A percentile compares a stretch with the other conserved stretches of the same genome.
These are phyloP conservation scores for Ectropis crepuscularia DNA, from an alignment of 2,888 invertebrate species.

Conservation along the genomic window DNA sequence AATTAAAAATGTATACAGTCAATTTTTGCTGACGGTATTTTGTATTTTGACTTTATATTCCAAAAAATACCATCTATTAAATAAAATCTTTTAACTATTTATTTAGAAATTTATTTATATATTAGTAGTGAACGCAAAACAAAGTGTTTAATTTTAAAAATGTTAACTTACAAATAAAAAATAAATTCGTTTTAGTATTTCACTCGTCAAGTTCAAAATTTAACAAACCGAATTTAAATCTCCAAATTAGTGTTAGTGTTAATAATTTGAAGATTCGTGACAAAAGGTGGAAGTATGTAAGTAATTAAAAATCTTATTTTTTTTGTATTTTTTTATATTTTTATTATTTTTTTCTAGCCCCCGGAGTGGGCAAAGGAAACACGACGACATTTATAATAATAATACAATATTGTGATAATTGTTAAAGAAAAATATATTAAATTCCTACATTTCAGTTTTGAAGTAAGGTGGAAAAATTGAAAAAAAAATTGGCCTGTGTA, in stretches of 20 bases:
- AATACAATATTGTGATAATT: slow-evolving; percentile 49
- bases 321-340: slow-evolving; percentile 55
- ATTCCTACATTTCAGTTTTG: slow-evolving; percentile 67
- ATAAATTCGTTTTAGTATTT: not conserved
- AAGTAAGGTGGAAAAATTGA: slow-evolving; percentile 42
- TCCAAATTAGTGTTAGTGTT: slow-evolving; percentile 21
- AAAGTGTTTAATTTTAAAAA: not conserved
- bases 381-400: slow-evolving; percentile 76
- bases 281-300: slow-evolving; percentile 27
- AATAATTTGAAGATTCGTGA: slow-evolving; percentile 25
- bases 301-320: slow-evolving; percentile 38
- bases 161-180: not conserved
- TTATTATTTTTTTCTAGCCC: slow-evolving; percentile 66
- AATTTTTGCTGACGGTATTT: too few species aligned
- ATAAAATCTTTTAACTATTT: too few species aligned
- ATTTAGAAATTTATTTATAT: too few species aligned
- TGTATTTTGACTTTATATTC: too few species aligned
- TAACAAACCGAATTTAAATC: slow-evolving; percentile 10
- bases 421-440: slow-evolving; percentile 50
- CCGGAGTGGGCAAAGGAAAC: slow-evolving; percentile 74
- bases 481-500: slow-evolving; percentile 35
- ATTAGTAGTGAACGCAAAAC: too few species aligned
- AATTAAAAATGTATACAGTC: too few species aligned
- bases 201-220: slow-evolving; percentile 12
- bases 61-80: too few species aligned